Conservation (phyloP, 2,113 vertebrate species). For the Panthera uncia region DNA sequence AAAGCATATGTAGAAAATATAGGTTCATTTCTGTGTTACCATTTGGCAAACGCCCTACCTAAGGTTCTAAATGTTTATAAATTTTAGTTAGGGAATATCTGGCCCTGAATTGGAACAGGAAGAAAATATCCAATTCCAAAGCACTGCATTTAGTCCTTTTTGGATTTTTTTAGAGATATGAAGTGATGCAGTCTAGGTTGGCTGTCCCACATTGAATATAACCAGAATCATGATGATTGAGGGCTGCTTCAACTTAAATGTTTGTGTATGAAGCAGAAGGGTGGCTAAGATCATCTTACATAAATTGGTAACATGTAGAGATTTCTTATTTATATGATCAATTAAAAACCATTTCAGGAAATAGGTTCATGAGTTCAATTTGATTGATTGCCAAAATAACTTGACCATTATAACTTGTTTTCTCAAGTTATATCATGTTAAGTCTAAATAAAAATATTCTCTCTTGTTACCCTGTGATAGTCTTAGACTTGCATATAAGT, state of each 20-base stretch:
- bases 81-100: not conserved
- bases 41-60: not conserved
- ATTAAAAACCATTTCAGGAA: not conserved
- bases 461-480: not conserved
- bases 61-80: not conserved
- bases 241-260: not conserved
- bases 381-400: not conserved
- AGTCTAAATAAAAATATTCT: not conserved
- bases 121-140: not conserved
- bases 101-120: not conserved
- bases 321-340: not conserved
- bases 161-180: not conserved
- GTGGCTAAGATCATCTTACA: not conserved
- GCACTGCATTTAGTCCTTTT: not conserved
- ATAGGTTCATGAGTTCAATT: not conserved
- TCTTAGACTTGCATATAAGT: not conserved
- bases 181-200: not conserved
- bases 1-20: not conserved
- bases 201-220: not conserved
- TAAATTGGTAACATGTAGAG: not conserved
- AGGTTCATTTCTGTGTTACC: not conserved
- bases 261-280: not conserved
- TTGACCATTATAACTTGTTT: not conserved
- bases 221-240: not conserved
- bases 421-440: not conserved